Conservation (phyloP, 2,888 invertebrate genomes). For the Leptopterna dolabrata region DNA sequence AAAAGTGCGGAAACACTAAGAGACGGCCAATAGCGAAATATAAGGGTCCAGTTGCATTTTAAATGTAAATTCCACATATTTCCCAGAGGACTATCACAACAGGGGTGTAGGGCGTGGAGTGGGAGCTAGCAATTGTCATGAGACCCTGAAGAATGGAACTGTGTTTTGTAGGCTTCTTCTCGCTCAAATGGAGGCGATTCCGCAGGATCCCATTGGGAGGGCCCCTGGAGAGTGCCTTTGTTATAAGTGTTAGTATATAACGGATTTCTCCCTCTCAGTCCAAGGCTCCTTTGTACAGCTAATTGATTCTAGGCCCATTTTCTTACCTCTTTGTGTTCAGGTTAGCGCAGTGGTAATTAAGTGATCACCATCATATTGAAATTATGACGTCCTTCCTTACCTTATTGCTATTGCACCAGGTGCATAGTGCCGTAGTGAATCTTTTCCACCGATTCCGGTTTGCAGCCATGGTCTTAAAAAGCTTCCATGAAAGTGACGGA, state of each 20-base stretch:
- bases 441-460: too few species aligned
- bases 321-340: too few species aligned
- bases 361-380: too few species aligned
- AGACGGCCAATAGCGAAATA: neutral
- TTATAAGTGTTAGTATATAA: conserved; percentile 27
- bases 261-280: neutral
- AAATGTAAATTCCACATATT: conserved; percentile 52
- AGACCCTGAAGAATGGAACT: conserved; percentile 30
- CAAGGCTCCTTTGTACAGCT: neutral
- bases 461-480: too few species aligned
- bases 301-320: too few species aligned
- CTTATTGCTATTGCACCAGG: too few species aligned
- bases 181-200: conserved; percentile 48
- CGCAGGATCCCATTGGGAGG: neutral
- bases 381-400: too few species aligned
- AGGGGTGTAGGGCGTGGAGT: neutral
- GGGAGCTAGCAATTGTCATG: conserved; percentile 4
- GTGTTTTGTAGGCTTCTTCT: conserved; percentile 9
- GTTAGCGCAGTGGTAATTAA: too few species aligned
- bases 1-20: conserved; percentile 21
- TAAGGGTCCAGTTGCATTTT: conserved; percentile 47
- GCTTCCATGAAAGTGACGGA: too few species aligned
- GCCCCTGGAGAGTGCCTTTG: neutral
- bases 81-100: neutral
- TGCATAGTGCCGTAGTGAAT: too few species aligned